Conservation (phyloP, 2,113 vertebrate genomes). For the Oenanthe oenanthe region DNA sequence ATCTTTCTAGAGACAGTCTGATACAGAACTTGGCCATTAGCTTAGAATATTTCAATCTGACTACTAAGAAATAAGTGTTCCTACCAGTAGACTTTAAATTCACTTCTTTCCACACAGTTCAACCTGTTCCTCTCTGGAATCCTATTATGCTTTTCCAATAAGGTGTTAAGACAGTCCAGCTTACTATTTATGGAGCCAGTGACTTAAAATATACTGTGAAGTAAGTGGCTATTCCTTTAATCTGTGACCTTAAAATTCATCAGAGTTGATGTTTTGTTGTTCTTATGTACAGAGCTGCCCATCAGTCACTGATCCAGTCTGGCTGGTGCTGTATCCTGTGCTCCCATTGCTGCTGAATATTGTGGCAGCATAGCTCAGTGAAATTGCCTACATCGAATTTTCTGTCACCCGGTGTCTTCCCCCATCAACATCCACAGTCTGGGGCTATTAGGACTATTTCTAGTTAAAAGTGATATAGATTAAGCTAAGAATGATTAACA, state of each 20-base stretch:
- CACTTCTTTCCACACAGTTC: not conserved
- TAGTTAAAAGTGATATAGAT: not conserved
- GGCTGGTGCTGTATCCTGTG: not conserved
- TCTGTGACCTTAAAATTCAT: slow-evolving; percentile 62
- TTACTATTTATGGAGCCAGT: slow-evolving; percentile 51
- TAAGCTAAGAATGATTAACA: not conserved
- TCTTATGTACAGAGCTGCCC: not conserved
- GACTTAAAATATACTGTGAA: slow-evolving; percentile 40
- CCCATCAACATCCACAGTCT: not conserved
- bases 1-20: not conserved
- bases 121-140: slow-evolving; percentile 30
- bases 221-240: slow-evolving; percentile 55
- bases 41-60: not conserved
- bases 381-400: not conserved
- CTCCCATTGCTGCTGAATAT: not conserved
- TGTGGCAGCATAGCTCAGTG: not conserved
- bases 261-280: not conserved
- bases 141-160: slow-evolving; percentile 62
- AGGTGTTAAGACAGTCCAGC: slow-evolving; percentile 23
- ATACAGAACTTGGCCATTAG: not conserved
- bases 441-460: not conserved
- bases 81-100: not conserved
- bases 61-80: not conserved
- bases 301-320: not conserved
- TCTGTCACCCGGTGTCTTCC: not conserved